A percentile compares a stretch with the other conserved stretches of the same genome.
Conservation (phyloP, 1,140 invertebrate species). For the Drosophila bocqueti region DNA sequence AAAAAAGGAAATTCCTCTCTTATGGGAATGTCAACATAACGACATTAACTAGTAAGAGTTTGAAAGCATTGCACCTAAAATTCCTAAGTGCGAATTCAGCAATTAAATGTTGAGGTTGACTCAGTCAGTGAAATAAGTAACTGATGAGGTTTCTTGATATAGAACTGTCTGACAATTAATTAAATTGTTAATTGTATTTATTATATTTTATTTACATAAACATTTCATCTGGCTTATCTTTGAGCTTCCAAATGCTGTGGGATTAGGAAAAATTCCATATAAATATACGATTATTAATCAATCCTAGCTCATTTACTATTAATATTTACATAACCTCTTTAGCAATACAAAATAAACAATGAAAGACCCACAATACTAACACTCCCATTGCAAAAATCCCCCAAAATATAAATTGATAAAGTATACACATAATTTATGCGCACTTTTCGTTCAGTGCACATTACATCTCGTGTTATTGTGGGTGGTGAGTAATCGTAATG, state of each 20-base stretch:
- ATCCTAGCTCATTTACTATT: background rate
- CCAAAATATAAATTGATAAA: background rate
- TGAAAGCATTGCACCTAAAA: background rate
- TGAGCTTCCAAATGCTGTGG: background rate
- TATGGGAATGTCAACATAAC: no score
- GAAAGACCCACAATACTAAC: background rate
- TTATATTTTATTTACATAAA: background rate
- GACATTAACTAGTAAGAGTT: background rate
- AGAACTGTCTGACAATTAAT: background rate
- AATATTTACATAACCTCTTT: background rate
- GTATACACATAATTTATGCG: no score
- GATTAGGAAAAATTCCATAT: background rate
- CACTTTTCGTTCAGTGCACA: slow-evolving; percentile 27
- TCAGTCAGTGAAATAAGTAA: background rate
- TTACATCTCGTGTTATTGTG: slow-evolving; percentile 20
- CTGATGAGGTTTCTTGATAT: background rate
- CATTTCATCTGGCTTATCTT: background rate
- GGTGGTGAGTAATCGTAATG: slow-evolving; percentile 81
- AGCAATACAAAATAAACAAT: background rate
- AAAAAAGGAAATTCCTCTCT: no score
- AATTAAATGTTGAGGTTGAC: background rate
- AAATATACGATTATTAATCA: background rate
- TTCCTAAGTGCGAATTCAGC: background rate
- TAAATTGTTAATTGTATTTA: background rate
- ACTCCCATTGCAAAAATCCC: background rate